phyloP scores from a whole-genome alignment of 92 coral and sea anemone species.

The Pocillopora meandrina region DNA sequence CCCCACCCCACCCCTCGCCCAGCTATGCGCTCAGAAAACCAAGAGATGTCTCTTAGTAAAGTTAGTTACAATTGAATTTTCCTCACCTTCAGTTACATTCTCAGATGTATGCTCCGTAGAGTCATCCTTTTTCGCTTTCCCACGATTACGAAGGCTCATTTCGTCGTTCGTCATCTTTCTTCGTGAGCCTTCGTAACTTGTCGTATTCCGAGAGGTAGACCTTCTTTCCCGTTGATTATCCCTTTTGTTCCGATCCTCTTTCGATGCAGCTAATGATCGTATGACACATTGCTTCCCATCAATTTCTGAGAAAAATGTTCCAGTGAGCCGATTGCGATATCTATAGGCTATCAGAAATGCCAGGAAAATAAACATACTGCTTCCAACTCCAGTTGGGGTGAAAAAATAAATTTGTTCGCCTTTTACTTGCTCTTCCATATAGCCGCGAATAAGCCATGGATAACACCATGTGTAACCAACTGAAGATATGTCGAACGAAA shows the following conservation, averaged over 20 bases:
- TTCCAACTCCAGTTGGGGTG: conserved; percentile 46
- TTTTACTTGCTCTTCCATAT: conserved; percentile 35
- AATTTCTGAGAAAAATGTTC: conserved; percentile 43
- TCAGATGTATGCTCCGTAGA: not conserved
- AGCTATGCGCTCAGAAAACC: not conserved
- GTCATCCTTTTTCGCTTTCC: not conserved
- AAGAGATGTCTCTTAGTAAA: not conserved
- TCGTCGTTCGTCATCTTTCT: conserved; percentile 15
- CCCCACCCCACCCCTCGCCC: no score
- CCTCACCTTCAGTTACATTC: conserved; percentile 24
- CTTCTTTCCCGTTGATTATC: not conserved
- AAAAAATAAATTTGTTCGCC: conserved; percentile 23
- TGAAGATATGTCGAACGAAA: conserved; percentile 15
- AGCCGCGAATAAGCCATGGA: conserved; percentile 45
- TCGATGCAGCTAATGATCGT: not conserved
- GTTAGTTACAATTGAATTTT: not conserved
- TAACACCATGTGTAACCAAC: conserved; percentile 33
- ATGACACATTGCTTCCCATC: conserved; percentile 33
- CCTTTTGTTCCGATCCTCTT: not conserved
- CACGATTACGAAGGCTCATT: conserved; percentile 22
- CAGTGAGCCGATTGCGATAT: conserved; percentile 51
- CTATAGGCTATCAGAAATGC: conserved; percentile 51
- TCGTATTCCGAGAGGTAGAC: not conserved
- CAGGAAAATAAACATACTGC: conserved; percentile 18
- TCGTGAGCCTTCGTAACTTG: conserved; percentile 20